Base-by-base conservation (phyloP, 2,113 vertebrate species). In the Barbus barbus region DNA sequence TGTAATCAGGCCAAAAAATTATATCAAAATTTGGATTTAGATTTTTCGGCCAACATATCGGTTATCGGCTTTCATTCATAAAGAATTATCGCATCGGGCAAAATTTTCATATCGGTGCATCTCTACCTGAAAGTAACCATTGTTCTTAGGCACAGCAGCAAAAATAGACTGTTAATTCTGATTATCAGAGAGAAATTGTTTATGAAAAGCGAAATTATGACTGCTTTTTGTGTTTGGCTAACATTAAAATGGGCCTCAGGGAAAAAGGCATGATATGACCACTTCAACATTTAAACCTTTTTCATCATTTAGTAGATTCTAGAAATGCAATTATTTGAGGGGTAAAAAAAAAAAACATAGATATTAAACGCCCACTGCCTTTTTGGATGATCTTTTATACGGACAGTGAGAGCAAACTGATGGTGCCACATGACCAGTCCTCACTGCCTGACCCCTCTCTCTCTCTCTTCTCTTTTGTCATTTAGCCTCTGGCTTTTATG, bases 401-500 rank as follows among this genome's bases (percentile, higher is more conserved):
- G 8, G n/a, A 41, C 13, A 3, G 26, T 46, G 24, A 65, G 18
- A 80, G 56, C 38, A 31, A 44, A 80, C 78, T 80, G 38, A 48
- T 80, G 58, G 58, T 56, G 28, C 38, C 51, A 28, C 38, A 83
- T 73, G 51, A 74, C 26, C 33, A 44, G 11, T 56, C 3, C 22
- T 61, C n/a, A 33, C 16, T 51, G 61, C 24, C 48, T 38, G 69
- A 65, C 63, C 33, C 74, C 84, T 28, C 8, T 41, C 84, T 79
- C 46, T 63, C 46, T 72, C 72, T 73, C 58, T 63, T 26, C 18
- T 44, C 61, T n/a, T 22, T 87, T 80, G 82, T 31, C 24, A 28
- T 83, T 73, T 53, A 82, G 83, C 87, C 22, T 22, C 48, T 71
- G 84, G 86, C 87, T 81, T 58, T 56, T 41, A 85, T 85, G 65